These are phyloP conservation scores for Cephalophus harveyi DNA, from an alignment of 2,113 vertebrate species.

Conservation along the genomic window DNA sequence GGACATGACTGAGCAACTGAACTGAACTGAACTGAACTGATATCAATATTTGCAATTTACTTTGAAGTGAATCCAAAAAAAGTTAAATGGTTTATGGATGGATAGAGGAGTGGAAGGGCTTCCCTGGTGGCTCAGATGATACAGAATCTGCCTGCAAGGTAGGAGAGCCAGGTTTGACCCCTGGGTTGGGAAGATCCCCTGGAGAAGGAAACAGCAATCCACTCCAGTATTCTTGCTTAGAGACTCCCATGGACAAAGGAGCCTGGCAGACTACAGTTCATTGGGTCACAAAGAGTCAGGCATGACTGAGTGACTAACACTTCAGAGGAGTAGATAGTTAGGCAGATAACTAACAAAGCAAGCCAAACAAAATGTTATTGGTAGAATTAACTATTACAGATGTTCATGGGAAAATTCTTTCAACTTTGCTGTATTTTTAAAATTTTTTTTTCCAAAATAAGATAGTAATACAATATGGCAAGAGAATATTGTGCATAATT, in stretches of 20 bases:
- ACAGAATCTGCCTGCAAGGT: background rate
- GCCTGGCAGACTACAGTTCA: background rate
- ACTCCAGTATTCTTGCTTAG: background rate
- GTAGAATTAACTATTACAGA: background rate
- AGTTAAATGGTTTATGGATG: background rate
- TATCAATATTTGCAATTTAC: background rate
- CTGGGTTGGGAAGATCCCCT: accelerated
- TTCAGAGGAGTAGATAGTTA: background rate
- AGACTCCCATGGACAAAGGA: background rate
- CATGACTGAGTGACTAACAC: background rate
- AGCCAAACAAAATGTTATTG: background rate
- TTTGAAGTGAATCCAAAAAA: background rate
- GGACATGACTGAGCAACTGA: too few species aligned
- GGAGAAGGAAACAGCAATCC: background rate
- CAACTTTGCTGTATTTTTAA: background rate
- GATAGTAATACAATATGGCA: background rate
- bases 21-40: too few species aligned
- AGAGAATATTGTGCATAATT: background rate
- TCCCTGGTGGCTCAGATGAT: background rate
- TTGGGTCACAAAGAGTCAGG: background rate
- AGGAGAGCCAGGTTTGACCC: background rate
- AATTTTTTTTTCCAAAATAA: background rate
- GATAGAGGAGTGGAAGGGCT: background rate
- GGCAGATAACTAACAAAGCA: background rate
- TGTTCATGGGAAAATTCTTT: background rate